These are phyloP conservation scores for Phylloscopus trochilus DNA, from an alignment of 2,113 vertebrate genomes.

Conservation along the genomic window DNA sequence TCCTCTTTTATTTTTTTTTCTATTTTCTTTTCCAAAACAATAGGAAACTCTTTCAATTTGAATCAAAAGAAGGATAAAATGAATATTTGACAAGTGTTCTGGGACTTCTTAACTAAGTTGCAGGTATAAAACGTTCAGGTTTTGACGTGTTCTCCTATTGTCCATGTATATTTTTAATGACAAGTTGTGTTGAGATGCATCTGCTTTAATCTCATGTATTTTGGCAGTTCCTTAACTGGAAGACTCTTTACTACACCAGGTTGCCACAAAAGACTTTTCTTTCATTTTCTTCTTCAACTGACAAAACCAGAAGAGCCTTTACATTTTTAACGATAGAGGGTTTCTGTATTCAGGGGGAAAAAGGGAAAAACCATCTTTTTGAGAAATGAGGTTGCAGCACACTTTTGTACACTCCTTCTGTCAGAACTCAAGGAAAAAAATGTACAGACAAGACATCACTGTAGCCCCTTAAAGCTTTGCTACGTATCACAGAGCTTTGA, in stretches of 20 bases:
- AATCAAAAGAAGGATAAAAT: not conserved
- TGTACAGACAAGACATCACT: not conserved
- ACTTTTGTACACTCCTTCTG: not conserved
- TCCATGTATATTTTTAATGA: constrained; percentile 25
- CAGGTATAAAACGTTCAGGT: not conserved
- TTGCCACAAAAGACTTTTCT: not conserved
- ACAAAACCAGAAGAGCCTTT: not conserved
- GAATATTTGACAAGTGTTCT: not conserved
- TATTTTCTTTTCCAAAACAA: not conserved
- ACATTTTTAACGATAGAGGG: constrained; percentile 32
- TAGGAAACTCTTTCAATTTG: not conserved
- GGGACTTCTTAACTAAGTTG: not conserved
- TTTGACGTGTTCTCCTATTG: not conserved
- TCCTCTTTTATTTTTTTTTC: no score
- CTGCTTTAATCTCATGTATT: not conserved
- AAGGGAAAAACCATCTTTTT: not conserved
- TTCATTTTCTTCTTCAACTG: not conserved
- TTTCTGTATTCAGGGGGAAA: not conserved
- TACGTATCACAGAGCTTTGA: not conserved
- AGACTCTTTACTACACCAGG: not conserved
- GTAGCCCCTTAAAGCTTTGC: not conserved
- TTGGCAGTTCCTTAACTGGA: not conserved
- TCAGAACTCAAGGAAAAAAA: not conserved
- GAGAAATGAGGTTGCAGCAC: not conserved
- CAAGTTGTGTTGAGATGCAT: not conserved